Percentiles rank a stretch among this genome's conserved stretches.
These are phyloP conservation scores for Mimas tiliae DNA, from an alignment of 2,888 invertebrate species.

Conservation along the genomic window DNA sequence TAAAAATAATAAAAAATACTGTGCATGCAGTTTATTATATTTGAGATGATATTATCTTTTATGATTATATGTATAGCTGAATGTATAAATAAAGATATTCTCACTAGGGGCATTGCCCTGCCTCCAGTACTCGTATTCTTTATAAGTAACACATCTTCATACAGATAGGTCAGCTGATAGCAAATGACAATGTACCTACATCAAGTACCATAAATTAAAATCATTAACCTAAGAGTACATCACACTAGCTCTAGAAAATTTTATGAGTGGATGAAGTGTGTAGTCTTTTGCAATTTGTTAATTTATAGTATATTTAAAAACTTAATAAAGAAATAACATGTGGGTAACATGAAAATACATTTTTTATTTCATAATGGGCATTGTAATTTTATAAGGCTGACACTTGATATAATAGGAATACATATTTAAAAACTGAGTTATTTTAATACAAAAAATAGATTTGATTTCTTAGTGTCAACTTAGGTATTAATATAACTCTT, in stretches of 20 bases:
- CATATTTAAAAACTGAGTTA: too few species aligned
- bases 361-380: too few species aligned
- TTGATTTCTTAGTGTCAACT: background rate
- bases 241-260: too few species aligned
- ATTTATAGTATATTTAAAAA: background rate
- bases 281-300: too few species aligned
- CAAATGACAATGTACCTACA: background rate
- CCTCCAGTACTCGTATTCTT: background rate
- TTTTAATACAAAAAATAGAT: background rate
- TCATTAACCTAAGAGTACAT: too few species aligned
- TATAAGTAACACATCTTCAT: background rate
- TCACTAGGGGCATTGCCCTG: constrained; percentile 6
- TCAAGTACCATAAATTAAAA: too few species aligned
- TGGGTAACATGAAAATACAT: background rate
- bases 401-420: too few species aligned
- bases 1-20: background rate
- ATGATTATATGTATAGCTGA: background rate
- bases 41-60: background rate
- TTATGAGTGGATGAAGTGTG: too few species aligned
- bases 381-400: too few species aligned
- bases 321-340: background rate
- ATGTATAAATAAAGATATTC: background rate
- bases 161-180: constrained; percentile 12
- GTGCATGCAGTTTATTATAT: background rate
- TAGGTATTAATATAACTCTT: too few species aligned